Evolutionary conservation across 2,113 vertebrate genomes (phyloP), one percentile per base, ranked within the genome.

Genomic region (Pavo muticus): DNA sequence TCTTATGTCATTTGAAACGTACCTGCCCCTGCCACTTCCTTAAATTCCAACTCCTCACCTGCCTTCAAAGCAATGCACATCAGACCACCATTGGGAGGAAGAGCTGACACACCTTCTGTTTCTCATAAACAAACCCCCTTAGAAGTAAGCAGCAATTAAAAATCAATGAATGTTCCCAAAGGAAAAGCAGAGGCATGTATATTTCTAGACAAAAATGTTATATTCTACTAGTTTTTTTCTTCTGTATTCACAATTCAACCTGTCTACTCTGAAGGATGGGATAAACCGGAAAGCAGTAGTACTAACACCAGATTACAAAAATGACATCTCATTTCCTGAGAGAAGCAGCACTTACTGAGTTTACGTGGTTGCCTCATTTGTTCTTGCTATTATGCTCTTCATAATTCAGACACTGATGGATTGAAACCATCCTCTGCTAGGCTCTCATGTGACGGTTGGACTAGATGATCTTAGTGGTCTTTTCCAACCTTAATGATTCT

Each of bases 81-180:
- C 37, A 37, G 14, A 9, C 17, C 2, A 10, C 13, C 54, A 11
- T 1, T 6, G 11, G 42, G 5, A 24, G 27, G 32, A 44, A 10
- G 63, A 63, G 65, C 59, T 1, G 29, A 71, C 4, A 14, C 6
- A 18, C 1, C 0, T 12, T 16, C 2, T 14, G 40, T 7, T 1
- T 7, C 6, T 11, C 29, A 19, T 1, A 30, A 14, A 30, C 65
- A 48, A 9, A 0, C n/a, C 23, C 59, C 35, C 81, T 14, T 7
- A 23, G 50, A 70, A 39, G 20, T 19, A 18, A 67, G 59, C 52
- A 19, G 42, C 1, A 10, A 52, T 4, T 4, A 37, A 47, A 40
- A 50, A 50, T 1, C 15, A 24, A 5, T 3, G 42, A 23, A 39
- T 27, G 3, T 5, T 40, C 50, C 8, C 50, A 47, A 19, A 6